These are phyloP conservation scores for Sebastiscus albofasciatus DNA, from an alignment of 2,797 vertebrate species.

Conservation along the genomic window DNA sequence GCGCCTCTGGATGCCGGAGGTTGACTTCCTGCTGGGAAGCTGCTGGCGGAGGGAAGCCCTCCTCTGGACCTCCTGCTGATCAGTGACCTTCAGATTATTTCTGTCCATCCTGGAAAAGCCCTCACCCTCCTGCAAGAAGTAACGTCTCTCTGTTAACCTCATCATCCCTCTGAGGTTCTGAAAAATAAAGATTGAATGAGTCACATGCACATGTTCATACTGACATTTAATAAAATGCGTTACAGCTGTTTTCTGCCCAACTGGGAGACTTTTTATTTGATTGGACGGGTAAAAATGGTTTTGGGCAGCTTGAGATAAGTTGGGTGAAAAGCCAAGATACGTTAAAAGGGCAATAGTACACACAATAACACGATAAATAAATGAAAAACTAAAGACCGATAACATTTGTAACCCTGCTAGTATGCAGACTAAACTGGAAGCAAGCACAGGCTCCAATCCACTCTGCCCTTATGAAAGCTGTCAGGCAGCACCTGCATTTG, in stretches of 20 bases:
- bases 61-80: conserved; percentile 14
- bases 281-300: neutral
- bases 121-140: conserved; percentile 51
- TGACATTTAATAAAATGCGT: neutral
- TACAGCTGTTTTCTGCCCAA: neutral
- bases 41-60: conserved; percentile 26
- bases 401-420: too few species aligned
- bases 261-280: neutral
- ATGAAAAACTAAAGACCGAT: neutral
- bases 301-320: neutral
- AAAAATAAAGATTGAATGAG: neutral
- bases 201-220: neutral
- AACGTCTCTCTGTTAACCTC: conserved; percentile 15
- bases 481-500: neutral
- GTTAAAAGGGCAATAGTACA: neutral
- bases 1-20: neutral
- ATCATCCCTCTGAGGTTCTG: conserved; percentile 33
- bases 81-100: conserved; percentile 31
- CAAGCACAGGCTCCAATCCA: too few species aligned
- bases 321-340: neutral
- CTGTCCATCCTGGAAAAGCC: conserved; percentile 54
- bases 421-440: too few species aligned
- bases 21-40: conserved; percentile 31
- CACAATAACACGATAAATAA: neutral
- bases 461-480: too few species aligned